Evolutionary conservation across 2,888 invertebrate species (phyloP).

Genomic region (Autographa gamma): DNA sequence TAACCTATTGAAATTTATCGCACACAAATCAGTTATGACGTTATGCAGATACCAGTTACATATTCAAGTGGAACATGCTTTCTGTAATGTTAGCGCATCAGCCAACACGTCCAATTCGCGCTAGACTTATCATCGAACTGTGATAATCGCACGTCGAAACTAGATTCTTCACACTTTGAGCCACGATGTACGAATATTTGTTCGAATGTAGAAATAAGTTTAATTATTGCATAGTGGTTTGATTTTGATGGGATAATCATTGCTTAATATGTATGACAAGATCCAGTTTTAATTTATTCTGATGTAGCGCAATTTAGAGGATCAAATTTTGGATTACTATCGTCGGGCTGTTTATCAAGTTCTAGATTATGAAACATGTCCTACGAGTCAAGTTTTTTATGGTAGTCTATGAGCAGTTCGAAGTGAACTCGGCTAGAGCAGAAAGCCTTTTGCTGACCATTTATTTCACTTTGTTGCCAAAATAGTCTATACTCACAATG

Average conservation of each 20-base stretch:
- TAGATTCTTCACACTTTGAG: background rate
- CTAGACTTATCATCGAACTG: background rate
- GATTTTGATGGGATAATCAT: background rate
- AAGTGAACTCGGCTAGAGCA: background rate
- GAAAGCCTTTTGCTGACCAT: background rate
- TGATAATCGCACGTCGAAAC: background rate
- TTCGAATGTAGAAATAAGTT: background rate
- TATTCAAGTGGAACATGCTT: background rate
- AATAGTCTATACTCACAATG: background rate
- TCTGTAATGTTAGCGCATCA: background rate
- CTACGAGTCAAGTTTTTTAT: background rate
- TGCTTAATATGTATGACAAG: background rate
- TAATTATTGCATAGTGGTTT: background rate
- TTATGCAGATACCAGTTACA: background rate
- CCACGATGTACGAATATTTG: background rate
- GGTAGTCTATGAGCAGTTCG: background rate
- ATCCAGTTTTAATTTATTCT: background rate
- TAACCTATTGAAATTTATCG: constrained; percentile 2
- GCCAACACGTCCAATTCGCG: background rate
- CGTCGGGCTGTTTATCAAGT: too few species aligned
- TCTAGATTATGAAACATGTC: too few species aligned
- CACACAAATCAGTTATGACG: background rate
- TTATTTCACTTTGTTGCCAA: background rate
- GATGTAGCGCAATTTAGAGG: background rate
- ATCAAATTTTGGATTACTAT: too few species aligned